Evolutionary conservation across 1,140 invertebrate species (phyloP), one percentile per base, ranked within the genome.

Genomic region (Armadillidium nasatum): DNA sequence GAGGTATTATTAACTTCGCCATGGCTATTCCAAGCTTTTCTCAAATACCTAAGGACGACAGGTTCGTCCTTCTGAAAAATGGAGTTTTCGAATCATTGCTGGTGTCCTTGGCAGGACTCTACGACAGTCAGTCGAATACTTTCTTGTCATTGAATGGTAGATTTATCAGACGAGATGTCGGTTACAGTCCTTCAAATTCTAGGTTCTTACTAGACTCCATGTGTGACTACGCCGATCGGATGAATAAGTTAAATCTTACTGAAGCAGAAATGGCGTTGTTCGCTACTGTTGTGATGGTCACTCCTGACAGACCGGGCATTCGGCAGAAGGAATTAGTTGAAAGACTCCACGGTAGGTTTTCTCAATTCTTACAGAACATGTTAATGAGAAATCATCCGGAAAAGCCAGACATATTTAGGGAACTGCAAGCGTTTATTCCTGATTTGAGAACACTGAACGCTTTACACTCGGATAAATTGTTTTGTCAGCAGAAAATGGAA

Each of bases 11-110:
- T 68, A 95, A 97, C 84, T 99, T 98, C 85, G 96, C 96, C 80
- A 97, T 97, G 84, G 90, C 94, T 80, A 95, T 99, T 81, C 96
- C 97, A 76, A 96, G 96, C 73, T 99, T 99, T 87, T 90, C 92
- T 80, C 88, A 96, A 75, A 89, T 99, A 72, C 91, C 95, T 22
- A 94, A 97, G 86, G 95, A 97, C 83, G 96, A 99, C 84, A 96
- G 98, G 86, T 95, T 99, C 81, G 96, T 94, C 74, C 87, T 99
- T 44, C 88, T 99, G 74, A 98, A 98, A 86, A 95, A 94, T 74
- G 94, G 94, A 22, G 93, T 97, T 10, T 97, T 97, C 84, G 95
- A 97, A 86, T 94, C 96, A 68, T 86, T 97, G 7, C 91, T 97
- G 78, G 94, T 97, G 82, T 89, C 95, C 73, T 86, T 97, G 73